Evolutionary conservation across 2,113 vertebrate species (phyloP), one percentile per base, ranked within the genome.

Genomic region (Pseudorectes ferrugineus): DNA sequence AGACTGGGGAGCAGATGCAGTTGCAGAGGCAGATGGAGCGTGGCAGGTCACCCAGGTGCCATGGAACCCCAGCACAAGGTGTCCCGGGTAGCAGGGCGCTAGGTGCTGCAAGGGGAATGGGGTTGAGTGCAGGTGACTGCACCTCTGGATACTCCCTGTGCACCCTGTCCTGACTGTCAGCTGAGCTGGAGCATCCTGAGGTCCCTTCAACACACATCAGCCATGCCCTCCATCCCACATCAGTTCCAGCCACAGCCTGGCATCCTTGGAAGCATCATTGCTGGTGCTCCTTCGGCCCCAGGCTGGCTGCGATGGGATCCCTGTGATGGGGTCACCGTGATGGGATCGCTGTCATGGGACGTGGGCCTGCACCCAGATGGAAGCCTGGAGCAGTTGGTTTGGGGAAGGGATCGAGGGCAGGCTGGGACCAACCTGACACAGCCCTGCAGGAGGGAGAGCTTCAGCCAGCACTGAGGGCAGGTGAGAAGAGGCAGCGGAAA

Each of bases 21-120:
- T 14, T 55, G 25, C 57, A 75, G 10, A 57, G 76, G 19, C 24
- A 79, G 55, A 4, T 13, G 20, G 14, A 33, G 28, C 0, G 0
- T 24, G 22, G n/a, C 35, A 68, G 8, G 52, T 79, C 63, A 38
- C 20, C 40, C 43, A 11, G 11, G 25, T 40, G 46, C 61, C 38
- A 14, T 10, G 49, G 55, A 43, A 36, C 24, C 22, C 52, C 72
- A 40, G 40, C n/a, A 65, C 0, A 2, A 43, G 19, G 14, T 28
- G 49, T 22, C 51, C 54, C 0, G 0, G 22, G 11, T 2, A 48
- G 31, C 18, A 17, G 43, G 7, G 20, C 11, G 1, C 18, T 3
- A 6, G 12, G 15, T n/a, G 63, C 12, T 2, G 4, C 42, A 43
- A 72, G 68, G 79, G 38, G 43, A 63, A 14, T 3, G 29, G 43